Evolutionary conservation across 2,888 invertebrate species (phyloP).

Genomic region (Dryobota labecula): DNA sequence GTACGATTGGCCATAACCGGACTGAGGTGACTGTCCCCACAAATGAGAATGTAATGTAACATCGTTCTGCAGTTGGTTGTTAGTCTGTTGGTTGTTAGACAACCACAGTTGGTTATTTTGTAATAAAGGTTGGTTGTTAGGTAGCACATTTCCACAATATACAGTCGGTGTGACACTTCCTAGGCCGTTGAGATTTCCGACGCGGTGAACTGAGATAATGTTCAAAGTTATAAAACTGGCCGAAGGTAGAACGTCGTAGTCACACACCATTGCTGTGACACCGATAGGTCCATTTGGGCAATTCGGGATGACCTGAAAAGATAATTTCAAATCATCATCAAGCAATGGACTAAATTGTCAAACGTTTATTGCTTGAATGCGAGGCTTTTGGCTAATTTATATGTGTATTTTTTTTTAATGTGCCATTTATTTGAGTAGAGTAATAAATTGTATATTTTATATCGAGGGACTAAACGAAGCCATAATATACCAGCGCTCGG

Average conservation of each 20-base stretch:
- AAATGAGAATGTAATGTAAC: neutral
- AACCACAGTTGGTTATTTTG: constrained; percentile 8
- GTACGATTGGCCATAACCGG: neutral
- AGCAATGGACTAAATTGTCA: no score
- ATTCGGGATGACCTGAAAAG: constrained; percentile 4
- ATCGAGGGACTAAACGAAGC: no score
- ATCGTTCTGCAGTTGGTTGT: constrained; percentile 5
- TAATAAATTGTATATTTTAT: no score
- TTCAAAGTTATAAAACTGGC: neutral
- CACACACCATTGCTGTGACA: neutral
- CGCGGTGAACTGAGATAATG: constrained; percentile 11
- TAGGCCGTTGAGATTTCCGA: neutral
- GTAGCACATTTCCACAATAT: neutral
- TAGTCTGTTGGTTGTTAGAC: neutral
- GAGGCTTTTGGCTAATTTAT: no score
- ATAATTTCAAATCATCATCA: neutral
- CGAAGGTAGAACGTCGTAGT: neutral
- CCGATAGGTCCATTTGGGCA: constrained; percentile 11
- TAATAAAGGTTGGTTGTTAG: constrained; percentile 6
- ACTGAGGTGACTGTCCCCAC: constrained; percentile 6
- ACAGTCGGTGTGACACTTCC: constrained; percentile 3
- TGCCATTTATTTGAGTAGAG: no score
- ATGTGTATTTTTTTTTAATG: no score
- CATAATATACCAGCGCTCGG: no score
- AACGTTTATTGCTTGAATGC: no score